Evolutionary conservation across 2,888 invertebrate species (phyloP), one percentile per base, ranked within the genome.

Genomic region (Polydrusus cervinus): DNA sequence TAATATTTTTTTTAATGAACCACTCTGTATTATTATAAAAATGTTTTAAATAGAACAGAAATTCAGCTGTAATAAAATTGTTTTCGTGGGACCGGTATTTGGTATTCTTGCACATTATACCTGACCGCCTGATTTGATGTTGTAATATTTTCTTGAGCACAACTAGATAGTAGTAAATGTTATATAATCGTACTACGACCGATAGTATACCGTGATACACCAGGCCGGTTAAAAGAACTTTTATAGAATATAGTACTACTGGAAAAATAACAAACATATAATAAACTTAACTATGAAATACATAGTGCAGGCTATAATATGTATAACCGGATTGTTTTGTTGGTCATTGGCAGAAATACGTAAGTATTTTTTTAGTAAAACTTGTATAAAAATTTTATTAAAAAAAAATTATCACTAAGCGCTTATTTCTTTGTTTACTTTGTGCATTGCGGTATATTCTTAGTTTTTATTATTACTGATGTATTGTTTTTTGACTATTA

Each of bases 301-400:
- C 34, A n/a, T 34, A 7, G 14, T 55, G 34, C 34, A 34, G 30
- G 8, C 13, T n/a, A 3, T n/a, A n/a, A n/a, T 55, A 6, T 55
- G n/a, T n/a, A 14, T 55, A 8, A 10, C 34, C 8, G 34, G 30
- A 34, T 14, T 55, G 34, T 30, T 55, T 55, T 30, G 34, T 14
- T 34, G 30, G 6, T 8, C 9, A 34, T 1, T 25, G 14, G 55
- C 55, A 3, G 10, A 34, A 14, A 55, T 55, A 14, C 55, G 55
- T 55, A 34, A 55, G 55, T 55, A 25, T 25, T 25, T 25, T 25
- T n/a, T n/a, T n/a, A n/a, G n/a, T n/a, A n/a, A n/a, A n/a, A n/a
- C n/a, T n/a, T n/a, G n/a, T n/a, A n/a, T n/a, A n/a, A n/a, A n/a
- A n/a, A n/a, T n/a, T n/a, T n/a, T n/a, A n/a, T n/a, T n/a, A n/a